Percentiles rank a stretch among this genome's conserved stretches.
Conservation (phyloP, 2,888 invertebrate genomes). For the Sturmia bella region DNA sequence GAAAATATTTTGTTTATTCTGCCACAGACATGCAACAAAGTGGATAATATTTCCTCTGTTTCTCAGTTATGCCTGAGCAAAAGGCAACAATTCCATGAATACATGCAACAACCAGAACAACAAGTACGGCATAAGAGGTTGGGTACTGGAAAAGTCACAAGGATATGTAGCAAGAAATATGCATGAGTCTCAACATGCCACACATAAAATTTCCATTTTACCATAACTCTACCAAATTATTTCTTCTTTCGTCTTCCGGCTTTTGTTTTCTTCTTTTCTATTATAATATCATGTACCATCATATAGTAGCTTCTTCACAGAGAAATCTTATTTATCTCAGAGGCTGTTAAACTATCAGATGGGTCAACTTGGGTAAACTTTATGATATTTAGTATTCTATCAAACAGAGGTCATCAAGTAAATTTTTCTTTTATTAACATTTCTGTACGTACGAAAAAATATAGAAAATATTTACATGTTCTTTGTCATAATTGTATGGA, state of each 20-base stretch:
- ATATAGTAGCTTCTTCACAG: constrained; percentile 1
- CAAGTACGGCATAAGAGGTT: constrained; percentile 15
- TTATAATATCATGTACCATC: background rate
- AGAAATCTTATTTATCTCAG: background rate
- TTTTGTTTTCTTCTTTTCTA: constrained; percentile 19
- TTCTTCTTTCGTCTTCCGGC: constrained; percentile 10
- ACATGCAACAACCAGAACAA: constrained; percentile 39
- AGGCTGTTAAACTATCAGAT: background rate
- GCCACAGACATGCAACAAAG: constrained; percentile 37
- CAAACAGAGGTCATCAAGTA: constrained; percentile 68
- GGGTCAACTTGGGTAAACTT: constrained; percentile 28
- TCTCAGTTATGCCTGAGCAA: constrained; percentile 41
- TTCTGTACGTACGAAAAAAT: background rate
- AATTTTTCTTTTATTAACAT: constrained; percentile 59
- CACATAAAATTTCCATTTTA: constrained; percentile 77
- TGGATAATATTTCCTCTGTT: constrained; percentile 58
- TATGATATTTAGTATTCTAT: constrained; percentile 14
- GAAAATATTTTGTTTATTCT: constrained; percentile 20
- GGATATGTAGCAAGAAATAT: constrained; percentile 48
- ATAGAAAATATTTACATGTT: too few relatives aligned
- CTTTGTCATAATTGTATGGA: background rate
- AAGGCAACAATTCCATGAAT: constrained; percentile 38
- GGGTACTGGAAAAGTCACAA: background rate
- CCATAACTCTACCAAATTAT: constrained; percentile 51
- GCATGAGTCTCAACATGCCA: constrained; percentile 67